Conservation (phyloP, 1,140 invertebrate species). For the Drosophila insularis region DNA sequence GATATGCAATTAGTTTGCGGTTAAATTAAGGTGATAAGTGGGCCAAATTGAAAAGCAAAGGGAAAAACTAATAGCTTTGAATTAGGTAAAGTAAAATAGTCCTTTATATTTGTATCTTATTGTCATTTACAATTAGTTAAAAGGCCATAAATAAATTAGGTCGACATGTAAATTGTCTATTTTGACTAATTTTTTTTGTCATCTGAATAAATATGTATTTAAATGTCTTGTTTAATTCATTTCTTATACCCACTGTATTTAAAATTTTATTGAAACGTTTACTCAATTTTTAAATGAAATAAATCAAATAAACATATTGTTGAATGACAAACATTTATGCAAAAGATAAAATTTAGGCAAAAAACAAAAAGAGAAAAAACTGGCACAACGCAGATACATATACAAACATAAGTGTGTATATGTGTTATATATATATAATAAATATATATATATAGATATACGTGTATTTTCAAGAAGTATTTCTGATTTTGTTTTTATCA, state of each 20-base stretch:
- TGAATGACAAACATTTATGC: background rate
- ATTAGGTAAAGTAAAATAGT: background rate
- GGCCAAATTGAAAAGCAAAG: background rate
- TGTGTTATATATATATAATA: background rate
- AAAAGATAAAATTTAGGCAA: background rate
- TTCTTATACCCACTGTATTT: background rate
- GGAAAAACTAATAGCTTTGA: background rate
- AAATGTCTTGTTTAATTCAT: too few relatives aligned
- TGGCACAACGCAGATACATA: background rate
- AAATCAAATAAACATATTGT: background rate
- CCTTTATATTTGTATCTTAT: too few relatives aligned
- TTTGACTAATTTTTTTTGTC: too few relatives aligned
- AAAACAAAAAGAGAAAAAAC: background rate
- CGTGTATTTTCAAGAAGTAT: background rate
- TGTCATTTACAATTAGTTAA: too few relatives aligned
- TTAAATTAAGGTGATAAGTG: background rate
- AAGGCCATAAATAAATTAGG: too few relatives aligned
- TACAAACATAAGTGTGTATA: background rate
- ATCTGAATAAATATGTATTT: too few relatives aligned
- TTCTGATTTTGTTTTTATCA: background rate
- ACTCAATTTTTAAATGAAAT: background rate
- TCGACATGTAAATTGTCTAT: too few relatives aligned
- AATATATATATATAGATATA: background rate
- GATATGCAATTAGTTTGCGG: background rate
- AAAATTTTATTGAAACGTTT: background rate